Base-by-base conservation (phyloP, 1,140 invertebrate genomes). In the Agraylea sexmaculata region DNA sequence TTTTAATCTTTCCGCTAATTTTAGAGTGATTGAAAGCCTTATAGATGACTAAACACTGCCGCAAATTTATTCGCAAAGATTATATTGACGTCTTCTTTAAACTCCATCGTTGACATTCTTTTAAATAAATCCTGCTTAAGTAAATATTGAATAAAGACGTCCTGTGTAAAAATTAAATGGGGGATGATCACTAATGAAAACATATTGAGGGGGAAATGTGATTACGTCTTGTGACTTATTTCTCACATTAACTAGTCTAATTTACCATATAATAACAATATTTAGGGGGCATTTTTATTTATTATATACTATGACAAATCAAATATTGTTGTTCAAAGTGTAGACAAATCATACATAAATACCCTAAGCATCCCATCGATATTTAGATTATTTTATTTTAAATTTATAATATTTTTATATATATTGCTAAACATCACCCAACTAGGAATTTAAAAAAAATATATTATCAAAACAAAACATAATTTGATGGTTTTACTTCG, bases 151-250 rank as follows among this genome's bases (percentile, higher is more conserved):
- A 37, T 18, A 6, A 7, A 18, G 28, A 17, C 8, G 19, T 19
- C 64, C 58, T 62, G 60, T 62, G 60, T 59, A 25, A 2, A 22
- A 65, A 68, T 66, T 66, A 66, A 68, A 68, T 68, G 56, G 62
- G 61, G 65, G 65, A 68, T 68, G 62, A 68, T 68, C 65, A 60
- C 63, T 68, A 68, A 68, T 68, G 65, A 68, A 68, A 68, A 68
- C 66, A 68, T 66, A 68, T 68, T 66, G 57, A 57, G 57, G 65
- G 60, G 64, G 63, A 66, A 65, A 64, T 60, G 60, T 62, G 65
- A 68, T 66, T 66, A 65, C 42, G 28, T 5, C 5, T 11, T 5
- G 6, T 13, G 6, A 6, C 30, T 32, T 32, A 6, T 6, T 7
- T 34, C 37, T 37, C 27, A 18, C 30, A 30, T 33, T n/a, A 21